Base-by-base conservation (phyloP, 2,888 invertebrate genomes). In the Cyclophora punctaria region DNA sequence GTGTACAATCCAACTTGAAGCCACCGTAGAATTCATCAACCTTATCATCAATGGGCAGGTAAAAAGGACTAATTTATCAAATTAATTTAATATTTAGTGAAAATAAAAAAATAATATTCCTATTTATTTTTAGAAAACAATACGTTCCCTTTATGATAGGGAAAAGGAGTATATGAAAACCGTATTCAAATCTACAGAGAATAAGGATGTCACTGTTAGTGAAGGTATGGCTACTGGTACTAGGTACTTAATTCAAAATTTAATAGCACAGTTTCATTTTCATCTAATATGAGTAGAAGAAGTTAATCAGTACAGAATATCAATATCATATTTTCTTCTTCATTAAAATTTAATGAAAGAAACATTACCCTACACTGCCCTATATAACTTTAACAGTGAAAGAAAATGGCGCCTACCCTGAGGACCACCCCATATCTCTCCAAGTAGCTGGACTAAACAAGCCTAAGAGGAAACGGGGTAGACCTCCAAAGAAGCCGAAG, bases 1-100 rank as follows among this genome's bases (percentile, higher is more conserved):
- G 43, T 95, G 95, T 67, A 92, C 92, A 55, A 92, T 94, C 52
- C 94, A 94, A 71, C 71, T 95, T 61, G 93, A 94, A 73, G 91
- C 93, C 44, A 93, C 94, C 34, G 91, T 92, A 50, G 91, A 93
- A 65, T 95, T 95, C 75, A 90, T 95, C 64, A 92, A 93, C 62
- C 79, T 94, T 20, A 90, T 95, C 58, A 86, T 92, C 49, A 90
- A 90, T 66, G 95, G 95, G 2, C 95, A 95, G 78, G 89, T 89
- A 64, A 57, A 41, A 41, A 34, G 7, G 3, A 44, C 7, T 5
- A 6, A 3, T 48, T 45, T 50, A 34, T 41, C 41, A 55, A 52
- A 47, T n/a, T 37, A 35, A 42, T 37, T 46, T 34, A 35, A 7
- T 34, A 7, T 3, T 40, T 44, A 5, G 20, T 20, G 20, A 20